Base-by-base conservation (phyloP, 2,888 invertebrate genomes). In the Chironomus tentans region DNA sequence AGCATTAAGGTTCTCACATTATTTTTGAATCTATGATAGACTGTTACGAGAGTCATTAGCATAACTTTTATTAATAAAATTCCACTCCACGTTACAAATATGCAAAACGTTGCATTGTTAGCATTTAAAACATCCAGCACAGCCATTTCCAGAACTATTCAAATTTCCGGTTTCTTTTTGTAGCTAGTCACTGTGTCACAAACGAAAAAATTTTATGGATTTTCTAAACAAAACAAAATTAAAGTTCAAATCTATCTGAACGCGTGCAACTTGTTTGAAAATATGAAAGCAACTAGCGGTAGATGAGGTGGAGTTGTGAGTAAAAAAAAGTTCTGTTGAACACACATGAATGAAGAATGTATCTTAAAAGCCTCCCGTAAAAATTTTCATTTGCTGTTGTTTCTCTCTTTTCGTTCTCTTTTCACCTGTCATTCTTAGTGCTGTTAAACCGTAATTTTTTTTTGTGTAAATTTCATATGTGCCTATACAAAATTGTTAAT, bases 41-140 rank as follows among this genome's bases (percentile, higher is more conserved):
- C 69, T 18, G 76, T 76, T 56, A 76, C 3, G 1, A 69, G 3
- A 12, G 56, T 6, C 68, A 76, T 76, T 15, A 69, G 22, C 48
- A 76, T 10, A 12, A 48, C 69, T 69, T 76, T 76, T 18, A 76
- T 68, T 15, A 76, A 28, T 18, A 76, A 68, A 68, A 76, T 69
- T 22, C 76, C 50, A 38, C 56, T 24, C 69, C 69, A 76, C 7
- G 76, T 76, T 13, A 76, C 46, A 21, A 62, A 76, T 10, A 76
- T 68, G 5, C 50, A 12, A 69, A 76, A 76, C 15, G 69, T 12
- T 5, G 21, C 56, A 21, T 76, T 76, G 47, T 69, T 50, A 10
- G 56, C 56, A 69, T 38, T 76, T 56, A 76, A 46, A 21, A 69
- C 74, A 38, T 74, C 74, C 5, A 74, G 10, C 21, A 65, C 68